phyloP scores from a whole-genome alignment of 2,797 vertebrate genomes.

The Atherinosoma microstoma region DNA sequence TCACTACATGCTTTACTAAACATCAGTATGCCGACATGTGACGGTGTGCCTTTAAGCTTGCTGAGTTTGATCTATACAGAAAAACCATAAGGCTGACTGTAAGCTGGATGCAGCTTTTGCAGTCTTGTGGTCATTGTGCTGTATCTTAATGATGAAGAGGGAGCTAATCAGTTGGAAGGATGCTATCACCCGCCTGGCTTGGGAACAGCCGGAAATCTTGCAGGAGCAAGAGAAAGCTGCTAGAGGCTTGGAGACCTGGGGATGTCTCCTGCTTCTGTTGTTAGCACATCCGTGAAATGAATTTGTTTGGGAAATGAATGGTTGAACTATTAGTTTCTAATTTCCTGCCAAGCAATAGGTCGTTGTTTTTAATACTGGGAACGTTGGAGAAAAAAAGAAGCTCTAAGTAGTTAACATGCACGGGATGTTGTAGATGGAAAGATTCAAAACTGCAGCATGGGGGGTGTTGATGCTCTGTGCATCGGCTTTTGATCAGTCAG shows the following conservation, averaged over 20 bases:
- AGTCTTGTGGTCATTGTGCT: neutral
- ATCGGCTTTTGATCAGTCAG: slow-evolving; percentile 37
- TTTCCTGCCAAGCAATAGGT: slow-evolving; percentile 14
- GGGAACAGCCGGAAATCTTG: neutral
- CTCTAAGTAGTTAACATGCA: slow-evolving; percentile 18
- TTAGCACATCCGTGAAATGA: neutral
- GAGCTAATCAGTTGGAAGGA: neutral
- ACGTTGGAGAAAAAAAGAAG: neutral
- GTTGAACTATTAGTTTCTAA: neutral
- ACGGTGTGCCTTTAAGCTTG: neutral
- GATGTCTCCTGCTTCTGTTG: neutral
- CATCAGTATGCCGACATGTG: neutral
- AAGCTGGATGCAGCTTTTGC: neutral
- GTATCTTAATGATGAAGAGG: neutral
- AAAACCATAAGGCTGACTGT: neutral
- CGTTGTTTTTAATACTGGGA: slow-evolving; percentile 15
- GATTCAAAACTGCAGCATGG: slow-evolving; percentile 6
- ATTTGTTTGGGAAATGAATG: neutral
- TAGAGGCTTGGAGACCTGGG: neutral
- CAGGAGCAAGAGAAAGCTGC: neutral
- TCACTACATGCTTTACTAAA: neutral
- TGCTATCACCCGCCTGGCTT: neutral
- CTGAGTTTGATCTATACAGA: neutral
- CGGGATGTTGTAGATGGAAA: neutral
- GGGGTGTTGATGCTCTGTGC: slow-evolving; percentile 28